Evolutionary conservation across 2,113 vertebrate genomes (phyloP), one percentile per base, ranked within the genome.

Genomic region (Hemicordylus capensis): DNA sequence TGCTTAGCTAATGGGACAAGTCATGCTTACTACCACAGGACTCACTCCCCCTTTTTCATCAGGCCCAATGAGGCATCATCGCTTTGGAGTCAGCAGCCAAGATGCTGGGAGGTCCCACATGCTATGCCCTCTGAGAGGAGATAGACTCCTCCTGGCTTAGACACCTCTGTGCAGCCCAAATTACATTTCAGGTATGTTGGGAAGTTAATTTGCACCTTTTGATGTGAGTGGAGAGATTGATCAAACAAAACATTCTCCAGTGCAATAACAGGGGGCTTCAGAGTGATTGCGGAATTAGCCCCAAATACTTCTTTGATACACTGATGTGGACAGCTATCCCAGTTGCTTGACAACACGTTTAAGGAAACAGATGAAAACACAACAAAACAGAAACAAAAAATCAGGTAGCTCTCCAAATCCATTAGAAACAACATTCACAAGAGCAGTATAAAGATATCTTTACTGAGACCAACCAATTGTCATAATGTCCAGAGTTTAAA

Each of bases 61-160:
- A 67, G 17, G 48, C 59, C 81, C 76, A 82, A 87, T 70, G 63
- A 70, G 72, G 79, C 61, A 51, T 81, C 64, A 48, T 69, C 54
- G 37, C 31, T 28, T 56, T 15, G 15, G n/a, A 59, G 70, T 81
- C 79, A 58, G 51, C 61, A 56, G 46, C 59, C 63, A 66, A 75
- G 78, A 46, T 58, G 59, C 59, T 67, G 24, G 46, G 72, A n/a
- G 34, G 37, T 80, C 31, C 42, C 37, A 20, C n/a, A 66, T 6
- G 11, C 48, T 80, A 80, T 74, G 46, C 48, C 78, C 46, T 1
- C 85, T 26, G 39, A 15, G 8, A 66, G 28, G 12, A 70, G 31
- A 48, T 14, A 67, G 64, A 34, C n/a, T n/a, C n/a, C 46, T 76
- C 51, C 28, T 42, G 51, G 7, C 9, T 28, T 48, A 64, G 48